These are phyloP conservation scores for Zalophus californianus DNA, from an alignment of 2,797 vertebrate genomes.

Conservation along the genomic window DNA sequence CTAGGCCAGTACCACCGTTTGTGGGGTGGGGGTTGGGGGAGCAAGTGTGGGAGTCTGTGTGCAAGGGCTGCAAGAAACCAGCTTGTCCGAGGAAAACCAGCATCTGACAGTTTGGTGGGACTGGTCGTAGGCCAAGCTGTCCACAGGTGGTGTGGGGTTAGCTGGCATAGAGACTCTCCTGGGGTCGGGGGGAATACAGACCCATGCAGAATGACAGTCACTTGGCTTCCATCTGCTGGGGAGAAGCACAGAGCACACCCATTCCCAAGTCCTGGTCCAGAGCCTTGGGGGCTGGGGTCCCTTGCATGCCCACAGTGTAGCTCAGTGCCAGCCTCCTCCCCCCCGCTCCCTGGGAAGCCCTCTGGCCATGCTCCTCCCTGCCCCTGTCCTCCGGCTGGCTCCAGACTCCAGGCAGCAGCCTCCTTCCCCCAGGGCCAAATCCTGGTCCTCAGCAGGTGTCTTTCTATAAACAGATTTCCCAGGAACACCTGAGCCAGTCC, in stretches of 20 bases:
- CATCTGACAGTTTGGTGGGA: background rate
- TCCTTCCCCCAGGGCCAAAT: background rate
- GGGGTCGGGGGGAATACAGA: background rate
- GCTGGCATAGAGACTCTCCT: background rate
- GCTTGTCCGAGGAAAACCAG: background rate
- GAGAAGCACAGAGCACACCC: background rate
- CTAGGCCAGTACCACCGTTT: background rate
- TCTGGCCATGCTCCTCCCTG: background rate
- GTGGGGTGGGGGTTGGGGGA: background rate
- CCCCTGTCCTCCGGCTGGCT: background rate
- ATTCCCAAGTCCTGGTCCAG: background rate
- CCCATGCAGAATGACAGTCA: background rate
- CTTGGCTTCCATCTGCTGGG: background rate
- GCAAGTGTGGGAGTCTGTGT: background rate
- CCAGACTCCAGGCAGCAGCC: background rate
- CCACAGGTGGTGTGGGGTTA: background rate
- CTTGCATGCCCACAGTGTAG: background rate
- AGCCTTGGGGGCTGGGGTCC: background rate
- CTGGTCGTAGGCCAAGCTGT: background rate
- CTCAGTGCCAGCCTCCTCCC: background rate
- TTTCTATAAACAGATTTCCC: background rate
- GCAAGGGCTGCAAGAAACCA: background rate
- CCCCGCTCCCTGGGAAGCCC: background rate
- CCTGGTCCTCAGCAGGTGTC: background rate
- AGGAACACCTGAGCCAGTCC: background rate